phyloP scores from a whole-genome alignment of 2,888 invertebrate genomes.

The Lacanobia oleracea region DNA sequence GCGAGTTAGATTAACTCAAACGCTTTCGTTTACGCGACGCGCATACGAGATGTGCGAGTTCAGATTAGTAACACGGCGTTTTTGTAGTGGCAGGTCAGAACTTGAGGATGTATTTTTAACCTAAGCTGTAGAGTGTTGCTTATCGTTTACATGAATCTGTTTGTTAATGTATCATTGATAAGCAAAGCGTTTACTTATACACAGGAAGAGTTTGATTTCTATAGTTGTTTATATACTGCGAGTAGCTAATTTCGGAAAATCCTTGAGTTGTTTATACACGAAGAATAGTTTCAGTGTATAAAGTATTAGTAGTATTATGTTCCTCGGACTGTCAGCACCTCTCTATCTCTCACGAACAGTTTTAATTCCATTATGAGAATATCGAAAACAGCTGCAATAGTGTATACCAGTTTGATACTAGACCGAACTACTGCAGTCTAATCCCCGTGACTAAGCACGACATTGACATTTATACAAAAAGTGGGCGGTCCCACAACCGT shows the following conservation, averaged over 20 bases:
- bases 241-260: neutral
- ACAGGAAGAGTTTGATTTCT: neutral
- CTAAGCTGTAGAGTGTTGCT: neutral
- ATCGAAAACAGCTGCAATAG: neutral
- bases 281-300: neutral
- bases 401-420: slow-evolving; percentile 15
- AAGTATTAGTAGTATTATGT: too few species aligned
- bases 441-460: slow-evolving; percentile 51
- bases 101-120: slow-evolving; percentile 27
- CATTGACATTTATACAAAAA: slow-evolving; percentile 67
- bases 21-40: slow-evolving; percentile 61
- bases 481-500: slow-evolving; percentile 48
- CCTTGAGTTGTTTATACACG: neutral
- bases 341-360: neutral
- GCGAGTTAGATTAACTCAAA: slow-evolving; percentile 60
- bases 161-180: neutral
- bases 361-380: neutral
- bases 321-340: neutral
- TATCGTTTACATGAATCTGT: slow-evolving; percentile 1
- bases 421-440: slow-evolving; percentile 23
- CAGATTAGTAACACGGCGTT: slow-evolving; percentile 47
- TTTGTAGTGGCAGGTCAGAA: slow-evolving; percentile 34
- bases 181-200: neutral
- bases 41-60: slow-evolving; percentile 48
- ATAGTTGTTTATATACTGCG: too few species aligned